Conservation (phyloP, 2,888 invertebrate genomes). For the Abrostola triplasia region DNA sequence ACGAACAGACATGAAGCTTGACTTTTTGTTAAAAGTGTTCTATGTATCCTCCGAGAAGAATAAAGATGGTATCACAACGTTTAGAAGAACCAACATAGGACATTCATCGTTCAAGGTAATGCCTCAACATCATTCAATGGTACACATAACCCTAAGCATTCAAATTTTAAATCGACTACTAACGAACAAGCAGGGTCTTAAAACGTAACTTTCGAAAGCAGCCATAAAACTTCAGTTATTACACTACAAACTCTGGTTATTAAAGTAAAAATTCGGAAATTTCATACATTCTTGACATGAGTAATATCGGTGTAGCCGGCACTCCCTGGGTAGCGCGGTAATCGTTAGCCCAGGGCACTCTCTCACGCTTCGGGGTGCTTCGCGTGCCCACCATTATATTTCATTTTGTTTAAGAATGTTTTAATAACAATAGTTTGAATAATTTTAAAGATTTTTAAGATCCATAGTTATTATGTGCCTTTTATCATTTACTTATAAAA, state of each 20-base stretch:
- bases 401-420: conserved; percentile 38
- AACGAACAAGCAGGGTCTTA: too few species aligned
- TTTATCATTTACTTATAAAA: not conserved
- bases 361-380: conserved; percentile 52
- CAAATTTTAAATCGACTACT: too few species aligned
- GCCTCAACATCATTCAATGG: too few species aligned
- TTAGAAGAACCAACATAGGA: too few species aligned
- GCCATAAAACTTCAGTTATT: conserved; percentile 33
- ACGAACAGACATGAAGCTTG: not conserved
- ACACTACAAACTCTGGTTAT: conserved; percentile 22
- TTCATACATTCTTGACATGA: conserved; percentile 54
- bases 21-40: not conserved
- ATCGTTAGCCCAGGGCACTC: conserved; percentile 45
- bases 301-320: conserved; percentile 30
- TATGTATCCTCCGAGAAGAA: not conserved
- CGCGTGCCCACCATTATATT: conserved; percentile 19
- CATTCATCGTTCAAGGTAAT: too few species aligned
- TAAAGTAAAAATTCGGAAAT: conserved; percentile 54
- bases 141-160: too few species aligned
- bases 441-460: conserved; percentile 1
- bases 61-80: not conserved
- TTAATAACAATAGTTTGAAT: conserved; percentile 29
- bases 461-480: not conserved
- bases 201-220: conserved; percentile 28
- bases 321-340: conserved; percentile 43